Percentiles rank a stretch among this genome's conserved stretches.
Evolutionary conservation across 2,797 vertebrate species (phyloP).

Genomic region (Holocentrus rufus): DNA sequence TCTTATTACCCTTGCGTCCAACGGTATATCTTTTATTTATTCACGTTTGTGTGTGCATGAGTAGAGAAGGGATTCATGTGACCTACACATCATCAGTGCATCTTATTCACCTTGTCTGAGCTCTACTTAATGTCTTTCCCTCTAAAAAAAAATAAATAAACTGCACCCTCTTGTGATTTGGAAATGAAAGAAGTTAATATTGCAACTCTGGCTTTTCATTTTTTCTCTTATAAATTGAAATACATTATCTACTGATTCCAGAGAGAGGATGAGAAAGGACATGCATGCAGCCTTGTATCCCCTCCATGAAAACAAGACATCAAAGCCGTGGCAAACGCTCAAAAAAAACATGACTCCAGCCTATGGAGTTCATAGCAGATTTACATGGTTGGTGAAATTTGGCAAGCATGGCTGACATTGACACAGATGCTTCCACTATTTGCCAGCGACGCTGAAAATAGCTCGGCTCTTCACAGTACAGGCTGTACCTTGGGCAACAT

Average conservation of each 20-base stretch:
- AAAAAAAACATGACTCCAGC: slow-evolving; percentile 12
- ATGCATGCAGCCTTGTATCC: slow-evolving; percentile 21
- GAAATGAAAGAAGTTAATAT: slow-evolving; percentile 3
- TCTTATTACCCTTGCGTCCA: too few relatives aligned
- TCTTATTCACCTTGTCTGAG: too few relatives aligned
- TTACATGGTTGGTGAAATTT: slow-evolving; percentile 10
- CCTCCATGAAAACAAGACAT: slow-evolving; percentile 10
- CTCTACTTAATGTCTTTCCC: neutral
- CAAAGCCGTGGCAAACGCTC: slow-evolving; percentile 35
- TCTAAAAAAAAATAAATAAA: neutral
- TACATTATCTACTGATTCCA: neutral
- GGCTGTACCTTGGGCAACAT: slow-evolving; percentile 45
- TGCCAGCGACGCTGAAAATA: slow-evolving; percentile 40
- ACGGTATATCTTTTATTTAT: too few relatives aligned
- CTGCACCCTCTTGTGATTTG: neutral
- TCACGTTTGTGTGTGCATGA: too few relatives aligned
- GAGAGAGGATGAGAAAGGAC: neutral
- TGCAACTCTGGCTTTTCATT: neutral
- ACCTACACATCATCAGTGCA: too few relatives aligned
- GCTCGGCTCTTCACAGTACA: slow-evolving; percentile 6
- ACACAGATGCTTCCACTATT: slow-evolving; percentile 39
- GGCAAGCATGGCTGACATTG: slow-evolving; percentile 2
- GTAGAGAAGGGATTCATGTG: too few relatives aligned
- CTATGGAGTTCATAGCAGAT: slow-evolving; percentile 12
- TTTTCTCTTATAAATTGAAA: neutral